Evolutionary conservation across 2,888 invertebrate genomes (phyloP).

Genomic region (Dinocampus coccinellae): DNA sequence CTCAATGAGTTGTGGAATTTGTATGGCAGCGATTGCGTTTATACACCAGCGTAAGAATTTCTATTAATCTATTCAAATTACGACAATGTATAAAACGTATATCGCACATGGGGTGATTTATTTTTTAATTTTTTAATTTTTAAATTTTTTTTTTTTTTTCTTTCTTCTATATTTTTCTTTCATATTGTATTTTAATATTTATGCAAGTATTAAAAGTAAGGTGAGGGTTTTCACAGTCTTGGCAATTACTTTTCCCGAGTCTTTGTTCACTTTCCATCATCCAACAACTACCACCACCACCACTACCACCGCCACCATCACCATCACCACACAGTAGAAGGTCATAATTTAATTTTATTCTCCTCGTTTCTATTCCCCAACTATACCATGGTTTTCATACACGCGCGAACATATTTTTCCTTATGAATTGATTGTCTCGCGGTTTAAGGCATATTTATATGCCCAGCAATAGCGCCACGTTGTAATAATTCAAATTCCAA

Average conservation of each 20-base stretch:
- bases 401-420: background rate
- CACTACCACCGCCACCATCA: background rate
- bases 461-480: background rate
- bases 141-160: no score
- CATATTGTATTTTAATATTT: background rate
- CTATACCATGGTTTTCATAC: background rate
- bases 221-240: background rate
- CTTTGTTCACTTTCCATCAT: background rate
- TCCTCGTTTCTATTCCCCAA: background rate
- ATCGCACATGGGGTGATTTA: no score
- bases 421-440: slow-evolving; percentile 12
- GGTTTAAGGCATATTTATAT: slow-evolving; percentile 11
- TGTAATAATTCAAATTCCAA: slow-evolving; percentile 2
- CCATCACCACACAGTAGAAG: background rate
- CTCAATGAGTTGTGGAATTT: background rate
- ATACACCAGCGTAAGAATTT: background rate
- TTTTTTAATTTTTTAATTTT: no score
- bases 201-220: background rate
- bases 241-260: background rate
- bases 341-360: slow-evolving; percentile 9
- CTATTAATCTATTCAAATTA: background rate
- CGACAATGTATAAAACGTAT: background rate
- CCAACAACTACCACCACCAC: background rate
- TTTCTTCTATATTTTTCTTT: no score
- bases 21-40: background rate